phyloP scores from a whole-genome alignment of 2,797 vertebrate genomes.

The Liasis olivaceus region DNA sequence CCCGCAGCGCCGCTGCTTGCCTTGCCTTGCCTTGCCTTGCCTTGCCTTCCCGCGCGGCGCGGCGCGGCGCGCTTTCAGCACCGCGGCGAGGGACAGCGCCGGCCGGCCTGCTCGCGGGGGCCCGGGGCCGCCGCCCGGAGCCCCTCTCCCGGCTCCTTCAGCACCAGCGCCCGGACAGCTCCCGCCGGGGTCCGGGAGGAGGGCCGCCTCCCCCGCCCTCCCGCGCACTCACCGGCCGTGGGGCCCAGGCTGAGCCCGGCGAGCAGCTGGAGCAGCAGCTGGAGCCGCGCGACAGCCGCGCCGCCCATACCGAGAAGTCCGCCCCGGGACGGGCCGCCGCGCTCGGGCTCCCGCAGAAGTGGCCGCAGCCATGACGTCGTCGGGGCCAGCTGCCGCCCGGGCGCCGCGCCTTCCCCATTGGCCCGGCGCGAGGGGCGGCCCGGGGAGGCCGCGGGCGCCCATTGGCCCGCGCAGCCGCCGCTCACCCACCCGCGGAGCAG shows the following conservation, averaged over 20 bases:
- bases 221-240: slow-evolving; percentile 6
- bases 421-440: background rate
- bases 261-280: slow-evolving; percentile 62
- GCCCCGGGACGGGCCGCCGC: background rate
- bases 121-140: background rate
- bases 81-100: background rate
- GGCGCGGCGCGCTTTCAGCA: background rate
- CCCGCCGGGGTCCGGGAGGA: background rate
- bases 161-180: background rate
- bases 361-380: slow-evolving; percentile 26
- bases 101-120: background rate
- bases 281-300: slow-evolving; percentile 1
- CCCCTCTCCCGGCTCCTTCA: background rate
- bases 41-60: background rate
- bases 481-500: background rate
- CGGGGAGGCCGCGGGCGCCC: background rate
- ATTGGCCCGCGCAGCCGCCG: background rate
- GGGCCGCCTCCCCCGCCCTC: background rate
- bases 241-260: slow-evolving; percentile 59
- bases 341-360: background rate
- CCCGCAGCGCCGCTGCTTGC: background rate
- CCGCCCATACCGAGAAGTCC: background rate
- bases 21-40: too few species aligned
- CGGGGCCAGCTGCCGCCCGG: background rate
- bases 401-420: slow-evolving; percentile 15